A percentile compares a stretch with the other conserved stretches of the same genome.
These are phyloP conservation scores for Globodera ellingtonae DNA, from an alignment of 1,140 invertebrate species.

Conservation along the genomic window DNA sequence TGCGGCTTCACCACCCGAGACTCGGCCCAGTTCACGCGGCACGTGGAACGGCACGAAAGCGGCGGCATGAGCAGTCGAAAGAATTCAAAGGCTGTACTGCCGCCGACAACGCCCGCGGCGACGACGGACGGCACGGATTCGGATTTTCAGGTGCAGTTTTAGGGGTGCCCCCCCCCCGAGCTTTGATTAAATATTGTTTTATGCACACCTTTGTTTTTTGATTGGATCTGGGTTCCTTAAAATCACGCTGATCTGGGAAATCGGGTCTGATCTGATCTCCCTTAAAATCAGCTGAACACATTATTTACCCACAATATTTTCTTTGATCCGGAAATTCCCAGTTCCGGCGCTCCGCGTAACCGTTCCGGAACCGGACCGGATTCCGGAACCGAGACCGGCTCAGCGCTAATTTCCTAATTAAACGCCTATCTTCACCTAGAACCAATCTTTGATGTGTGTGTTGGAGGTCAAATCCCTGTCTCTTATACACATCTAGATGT, in stretches of 20 bases:
- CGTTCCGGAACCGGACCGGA: not conserved
- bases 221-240: too few species aligned
- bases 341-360: not conserved
- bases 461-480: too few species aligned
- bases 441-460: too few species aligned
- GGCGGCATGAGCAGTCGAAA: not conserved
- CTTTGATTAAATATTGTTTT: too few species aligned
- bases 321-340: not conserved
- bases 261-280: too few species aligned
- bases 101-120: not conserved
- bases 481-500: too few species aligned
- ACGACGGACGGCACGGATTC: not conserved
- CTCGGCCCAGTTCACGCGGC: conserved; percentile 18
- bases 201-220: too few species aligned
- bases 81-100: not conserved
- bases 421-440: too few species aligned
- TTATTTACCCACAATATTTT: not conserved
- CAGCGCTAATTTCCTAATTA: not conserved
- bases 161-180: too few species aligned
- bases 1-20: conserved; percentile 33
- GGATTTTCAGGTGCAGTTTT: conserved; percentile 6
- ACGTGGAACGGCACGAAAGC: conserved; percentile 32
- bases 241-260: too few species aligned
- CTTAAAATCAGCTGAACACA: too few species aligned
- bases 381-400: not conserved